Conservation (phyloP, 2,113 vertebrate species). For the Scopus umbretta region DNA sequence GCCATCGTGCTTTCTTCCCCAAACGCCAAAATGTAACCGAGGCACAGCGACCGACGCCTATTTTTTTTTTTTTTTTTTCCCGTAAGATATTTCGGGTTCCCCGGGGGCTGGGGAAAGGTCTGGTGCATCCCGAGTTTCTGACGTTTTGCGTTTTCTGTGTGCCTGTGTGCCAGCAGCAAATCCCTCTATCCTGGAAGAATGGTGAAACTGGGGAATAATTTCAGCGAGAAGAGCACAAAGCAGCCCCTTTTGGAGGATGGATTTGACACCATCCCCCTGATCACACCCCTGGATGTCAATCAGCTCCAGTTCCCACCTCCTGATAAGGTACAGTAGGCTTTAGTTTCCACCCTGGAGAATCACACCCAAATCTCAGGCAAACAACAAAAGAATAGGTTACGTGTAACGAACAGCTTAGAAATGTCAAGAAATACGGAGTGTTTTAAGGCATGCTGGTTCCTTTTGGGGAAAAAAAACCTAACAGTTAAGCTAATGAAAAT, state of each 20-base stretch:
- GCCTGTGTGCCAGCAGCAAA: constrained; percentile 3
- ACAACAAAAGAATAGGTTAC: constrained; percentile 63
- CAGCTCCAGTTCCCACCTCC: constrained; percentile 92
- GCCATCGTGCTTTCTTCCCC: not conserved
- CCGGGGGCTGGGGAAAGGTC: not conserved
- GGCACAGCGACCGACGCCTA: not conserved
- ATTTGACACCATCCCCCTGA: constrained; percentile 94
- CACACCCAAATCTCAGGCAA: constrained; percentile 30
- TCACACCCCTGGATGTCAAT: constrained; percentile 92
- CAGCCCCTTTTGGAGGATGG: constrained; percentile 85
- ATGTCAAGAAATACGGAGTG: not conserved
- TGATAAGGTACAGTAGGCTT: constrained; percentile 82
- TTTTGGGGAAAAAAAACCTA: not conserved
- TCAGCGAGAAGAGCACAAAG: constrained; percentile 89
- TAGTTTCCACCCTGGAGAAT: constrained; percentile 36
- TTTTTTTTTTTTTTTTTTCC: not conserved
- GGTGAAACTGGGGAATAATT: constrained; percentile 94
- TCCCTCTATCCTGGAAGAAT: constrained; percentile 68
- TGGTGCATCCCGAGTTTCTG: not conserved
- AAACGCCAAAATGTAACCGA: not conserved
- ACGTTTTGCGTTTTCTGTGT: not conserved
- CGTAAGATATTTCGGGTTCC: not conserved
- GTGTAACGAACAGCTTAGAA: not conserved
- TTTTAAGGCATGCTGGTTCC: not conserved
- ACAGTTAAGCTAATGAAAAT: not conserved